Percentiles rank a stretch among this genome's conserved stretches.
Evolutionary conservation across 2,797 vertebrate species (phyloP).

Genomic region (Petrocephalus sullivani): DNA sequence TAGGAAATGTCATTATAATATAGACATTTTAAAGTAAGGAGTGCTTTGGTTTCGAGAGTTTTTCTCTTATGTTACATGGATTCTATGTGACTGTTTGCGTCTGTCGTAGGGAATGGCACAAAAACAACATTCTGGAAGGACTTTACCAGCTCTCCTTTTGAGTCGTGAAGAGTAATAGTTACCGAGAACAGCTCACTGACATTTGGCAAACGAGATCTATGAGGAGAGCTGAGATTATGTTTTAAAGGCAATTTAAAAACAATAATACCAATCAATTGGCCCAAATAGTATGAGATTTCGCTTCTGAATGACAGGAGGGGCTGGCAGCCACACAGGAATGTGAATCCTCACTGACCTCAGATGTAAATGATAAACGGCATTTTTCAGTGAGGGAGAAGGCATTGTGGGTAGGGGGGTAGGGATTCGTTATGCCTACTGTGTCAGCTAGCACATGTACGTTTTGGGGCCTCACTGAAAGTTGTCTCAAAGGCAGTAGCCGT

Average conservation of each 20-base stretch:
- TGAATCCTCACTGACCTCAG: background rate
- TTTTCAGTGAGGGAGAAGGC: background rate
- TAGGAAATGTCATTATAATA: background rate
- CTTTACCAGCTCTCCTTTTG: background rate
- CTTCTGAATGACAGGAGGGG: background rate
- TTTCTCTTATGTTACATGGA: background rate
- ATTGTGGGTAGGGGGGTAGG: background rate
- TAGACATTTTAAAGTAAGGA: background rate
- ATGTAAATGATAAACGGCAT: background rate
- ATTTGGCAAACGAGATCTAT: background rate
- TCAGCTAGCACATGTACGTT: background rate
- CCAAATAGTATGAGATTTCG: background rate
- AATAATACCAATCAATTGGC: constrained; percentile 7
- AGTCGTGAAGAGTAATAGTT: background rate
- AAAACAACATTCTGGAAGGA: background rate
- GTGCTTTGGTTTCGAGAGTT: background rate
- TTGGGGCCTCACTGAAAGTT: background rate
- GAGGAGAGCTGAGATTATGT: background rate
- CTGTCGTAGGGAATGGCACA: background rate
- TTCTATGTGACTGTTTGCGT: background rate
- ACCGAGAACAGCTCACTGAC: background rate
- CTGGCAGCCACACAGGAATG: background rate
- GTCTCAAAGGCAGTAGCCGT: background rate
- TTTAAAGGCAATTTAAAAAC: constrained; percentile 12
- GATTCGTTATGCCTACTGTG: background rate